phyloP scores from a whole-genome alignment of 2,888 invertebrate genomes.

The Agonopterix arenella region DNA sequence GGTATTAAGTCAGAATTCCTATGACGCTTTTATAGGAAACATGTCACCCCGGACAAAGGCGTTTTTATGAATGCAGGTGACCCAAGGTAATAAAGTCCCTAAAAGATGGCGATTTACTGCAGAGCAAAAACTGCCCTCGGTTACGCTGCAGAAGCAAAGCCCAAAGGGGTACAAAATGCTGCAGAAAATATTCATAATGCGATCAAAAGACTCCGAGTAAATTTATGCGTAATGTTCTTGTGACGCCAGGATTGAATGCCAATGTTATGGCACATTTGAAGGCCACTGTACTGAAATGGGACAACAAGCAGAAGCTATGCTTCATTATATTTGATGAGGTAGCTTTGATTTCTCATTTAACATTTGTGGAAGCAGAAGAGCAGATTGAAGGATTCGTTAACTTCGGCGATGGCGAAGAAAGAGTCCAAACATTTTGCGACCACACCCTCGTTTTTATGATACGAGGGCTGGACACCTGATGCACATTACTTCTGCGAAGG shows the following conservation, averaged over 20 bases:
- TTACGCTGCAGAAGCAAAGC: conserved; percentile 6
- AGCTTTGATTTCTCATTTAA: conserved; percentile 12
- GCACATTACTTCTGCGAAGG: conserved; percentile 21
- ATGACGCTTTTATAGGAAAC: no score
- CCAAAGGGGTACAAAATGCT: no score
- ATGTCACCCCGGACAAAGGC: neutral
- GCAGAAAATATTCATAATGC: no score
- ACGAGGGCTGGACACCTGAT: neutral
- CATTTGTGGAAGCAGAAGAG: no score
- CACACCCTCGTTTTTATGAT: conserved; percentile 8
- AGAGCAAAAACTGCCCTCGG: conserved; percentile 6
- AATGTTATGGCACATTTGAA: no score
- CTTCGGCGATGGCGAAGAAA: conserved; percentile 8
- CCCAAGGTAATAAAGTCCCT: conserved; percentile 1
- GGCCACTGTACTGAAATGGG: no score
- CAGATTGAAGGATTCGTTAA: neutral
- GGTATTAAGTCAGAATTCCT: no score
- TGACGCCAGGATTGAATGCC: no score
- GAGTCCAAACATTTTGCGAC: conserved; percentile 7
- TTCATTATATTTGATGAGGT: no score
- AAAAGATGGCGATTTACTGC: conserved; percentile 4
- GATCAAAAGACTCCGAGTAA: no score
- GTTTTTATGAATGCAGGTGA: conserved; percentile 10
- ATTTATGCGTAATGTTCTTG: no score
- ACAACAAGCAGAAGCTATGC: no score